Percentiles rank a stretch among this genome's conserved stretches.
phyloP scores from a whole-genome alignment of 2,797 vertebrate species.

The Rhinichthys osculus region DNA sequence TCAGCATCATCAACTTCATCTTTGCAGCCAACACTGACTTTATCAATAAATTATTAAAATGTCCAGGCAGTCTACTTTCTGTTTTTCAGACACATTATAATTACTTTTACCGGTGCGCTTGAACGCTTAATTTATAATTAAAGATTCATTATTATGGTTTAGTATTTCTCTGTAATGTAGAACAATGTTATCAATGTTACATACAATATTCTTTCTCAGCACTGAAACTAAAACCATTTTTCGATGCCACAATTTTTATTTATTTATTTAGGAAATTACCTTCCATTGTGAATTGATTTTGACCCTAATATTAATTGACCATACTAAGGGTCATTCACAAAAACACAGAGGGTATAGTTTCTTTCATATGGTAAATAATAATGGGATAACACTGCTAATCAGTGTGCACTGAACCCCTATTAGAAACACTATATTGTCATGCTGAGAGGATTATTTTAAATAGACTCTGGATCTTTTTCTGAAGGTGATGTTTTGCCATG shows the following conservation, averaged over 20 bases:
- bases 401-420: background rate
- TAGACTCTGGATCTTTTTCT: background rate
- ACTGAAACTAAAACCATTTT: background rate
- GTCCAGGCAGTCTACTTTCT: too few relatives aligned
- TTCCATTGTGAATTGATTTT: background rate
- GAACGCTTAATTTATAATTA: too few relatives aligned
- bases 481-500: slow-evolving; percentile 15
- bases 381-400: background rate
- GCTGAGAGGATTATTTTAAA: slow-evolving; percentile 1
- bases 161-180: too few relatives aligned
- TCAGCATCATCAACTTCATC: too few relatives aligned
- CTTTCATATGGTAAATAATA: background rate
- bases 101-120: too few relatives aligned
- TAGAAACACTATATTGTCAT: background rate
- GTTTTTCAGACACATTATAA: too few relatives aligned
- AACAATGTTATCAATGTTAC: too few relatives aligned
- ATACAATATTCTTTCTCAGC: background rate
- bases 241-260: background rate
- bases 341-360: background rate
- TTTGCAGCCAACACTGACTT: too few relatives aligned
- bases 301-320: background rate
- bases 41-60: too few relatives aligned
- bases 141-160: too few relatives aligned
- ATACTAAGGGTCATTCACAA: background rate
- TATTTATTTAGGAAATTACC: background rate